These are phyloP conservation scores for Trachelus stipa DNA, from an alignment of 2,888 invertebrate species.

Conservation along the genomic window DNA sequence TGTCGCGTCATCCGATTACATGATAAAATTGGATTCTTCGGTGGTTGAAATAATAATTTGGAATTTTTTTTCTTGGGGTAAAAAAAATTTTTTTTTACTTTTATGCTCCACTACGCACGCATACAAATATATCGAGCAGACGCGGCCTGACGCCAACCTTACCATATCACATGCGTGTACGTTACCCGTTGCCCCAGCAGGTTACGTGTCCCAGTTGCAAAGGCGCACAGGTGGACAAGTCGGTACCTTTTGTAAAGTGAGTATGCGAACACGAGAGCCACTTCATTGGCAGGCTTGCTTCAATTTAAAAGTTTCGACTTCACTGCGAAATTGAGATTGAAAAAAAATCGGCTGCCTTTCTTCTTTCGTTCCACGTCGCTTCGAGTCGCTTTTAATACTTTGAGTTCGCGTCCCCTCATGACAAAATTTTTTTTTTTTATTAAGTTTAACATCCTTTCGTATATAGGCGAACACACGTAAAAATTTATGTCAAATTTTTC, in stretches of 20 bases:
- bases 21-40: background rate
- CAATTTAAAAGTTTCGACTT: constrained; percentile 43
- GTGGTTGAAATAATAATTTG: background rate
- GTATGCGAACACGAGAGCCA: constrained; percentile 40
- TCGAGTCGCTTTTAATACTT: background rate
- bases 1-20: background rate
- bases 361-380: constrained; percentile 26
- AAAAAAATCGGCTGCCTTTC: constrained; percentile 44
- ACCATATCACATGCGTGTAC: background rate
- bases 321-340: constrained; percentile 43
- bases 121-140: background rate
- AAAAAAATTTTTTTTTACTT: background rate
- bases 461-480: background rate
- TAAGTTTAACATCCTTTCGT: background rate
- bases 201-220: background rate
- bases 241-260: constrained; percentile 61
- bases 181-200: background rate
- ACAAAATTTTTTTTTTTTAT: background rate
- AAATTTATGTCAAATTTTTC: background rate
- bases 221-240: constrained; percentile 57
- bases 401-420: background rate
- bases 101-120: no score
- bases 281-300: constrained; percentile 25
- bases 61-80: no score
- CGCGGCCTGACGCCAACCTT: background rate